A percentile compares a stretch with the other conserved stretches of the same genome.
Evolutionary conservation across 2,113 vertebrate genomes (phyloP).

Genomic region (mouse (Mus musculus)): GRCm39 chr17:30579501-30580000

Average conservation of each 20-base stretch:
- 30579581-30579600: constrained; percentile 74
- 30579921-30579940: not conserved
- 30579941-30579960: not conserved
- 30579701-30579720: constrained; percentile 69
- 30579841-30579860: constrained; percentile 61
- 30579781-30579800: constrained; percentile 35
- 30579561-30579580: constrained; percentile 68
- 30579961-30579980: constrained; percentile 21
- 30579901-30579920: not conserved
- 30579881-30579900: constrained; percentile 42
- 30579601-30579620: constrained; percentile 71
- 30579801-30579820: constrained; percentile 69
- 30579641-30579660: constrained; percentile 79
- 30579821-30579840: constrained; percentile 58
- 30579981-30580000: not conserved
- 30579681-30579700: constrained; percentile 72
- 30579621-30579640: constrained; percentile 67
- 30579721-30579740: constrained; percentile 77
- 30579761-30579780: constrained; percentile 56
- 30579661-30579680: constrained; percentile 79
- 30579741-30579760: constrained; percentile 73
- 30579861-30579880: constrained; percentile 53
- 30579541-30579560: constrained; percentile 75
- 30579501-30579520: constrained; percentile 43
- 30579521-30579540: constrained; percentile 64